Percentiles rank a stretch among this genome's conserved stretches.
Evolutionary conservation across 2,797 vertebrate genomes (phyloP).

Genomic region (Antennarius maculatus): DNA sequence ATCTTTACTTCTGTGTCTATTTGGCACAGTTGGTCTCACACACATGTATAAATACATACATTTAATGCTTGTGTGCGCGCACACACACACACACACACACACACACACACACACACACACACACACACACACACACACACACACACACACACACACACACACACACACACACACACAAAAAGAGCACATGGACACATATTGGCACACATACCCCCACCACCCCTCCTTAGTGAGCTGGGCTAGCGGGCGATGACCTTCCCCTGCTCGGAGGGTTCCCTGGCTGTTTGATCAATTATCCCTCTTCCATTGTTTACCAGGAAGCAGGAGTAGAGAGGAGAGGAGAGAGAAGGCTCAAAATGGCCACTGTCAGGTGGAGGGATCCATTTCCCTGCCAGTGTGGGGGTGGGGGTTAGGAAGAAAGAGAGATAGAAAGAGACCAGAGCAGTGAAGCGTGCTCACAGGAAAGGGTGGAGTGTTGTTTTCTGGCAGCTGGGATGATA

Average conservation of each 20-base stretch:
- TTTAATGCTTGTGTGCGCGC: slow-evolving; percentile 7
- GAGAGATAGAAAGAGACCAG: slow-evolving; percentile 65
- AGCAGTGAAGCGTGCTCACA: slow-evolving; percentile 67
- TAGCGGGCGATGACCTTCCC: slow-evolving; percentile 88
- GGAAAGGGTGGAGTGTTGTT: slow-evolving; percentile 71
- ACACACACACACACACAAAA: slow-evolving; percentile 37
- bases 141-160: slow-evolving; percentile 28
- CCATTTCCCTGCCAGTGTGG: slow-evolving; percentile 79
- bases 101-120: slow-evolving; percentile 31
- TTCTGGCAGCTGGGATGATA: slow-evolving; percentile 71
- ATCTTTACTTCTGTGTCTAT: slow-evolving; percentile 32
- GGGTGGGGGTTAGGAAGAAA: slow-evolving; percentile 73
- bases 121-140: slow-evolving; percentile 33
- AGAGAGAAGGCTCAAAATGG: slow-evolving; percentile 81
- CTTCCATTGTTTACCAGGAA: slow-evolving; percentile 85
- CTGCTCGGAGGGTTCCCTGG: slow-evolving; percentile 81
- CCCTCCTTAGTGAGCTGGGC: slow-evolving; percentile 65
- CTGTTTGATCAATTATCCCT: slow-evolving; percentile 88
- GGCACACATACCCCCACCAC: slow-evolving; percentile 22
- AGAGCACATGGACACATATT: slow-evolving; percentile 28
- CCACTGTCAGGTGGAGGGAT: slow-evolving; percentile 84
- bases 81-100: slow-evolving; percentile 28
- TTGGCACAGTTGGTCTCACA: slow-evolving; percentile 46
- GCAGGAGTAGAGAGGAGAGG: slow-evolving; percentile 68
- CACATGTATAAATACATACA: slow-evolving; percentile 36